Percentiles rank a stretch among this genome's conserved stretches.
These are phyloP conservation scores for Sceloporus undulatus DNA, from an alignment of 2,113 vertebrate genomes.

Conservation along the genomic window DNA sequence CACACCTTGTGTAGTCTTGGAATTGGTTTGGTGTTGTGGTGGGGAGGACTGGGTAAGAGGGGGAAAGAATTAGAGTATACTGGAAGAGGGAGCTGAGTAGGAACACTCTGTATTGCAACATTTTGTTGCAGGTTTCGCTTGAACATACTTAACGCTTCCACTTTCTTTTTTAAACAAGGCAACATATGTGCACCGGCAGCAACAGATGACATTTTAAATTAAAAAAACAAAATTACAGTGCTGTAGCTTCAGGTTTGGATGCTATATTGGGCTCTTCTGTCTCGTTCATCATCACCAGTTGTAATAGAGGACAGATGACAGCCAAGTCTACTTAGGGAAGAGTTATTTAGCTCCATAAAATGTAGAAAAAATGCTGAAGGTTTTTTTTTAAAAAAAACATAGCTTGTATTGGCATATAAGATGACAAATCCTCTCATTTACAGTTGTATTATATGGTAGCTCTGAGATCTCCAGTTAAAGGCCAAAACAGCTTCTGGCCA, in stretches of 20 bases:
- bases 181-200: constrained; percentile 53
- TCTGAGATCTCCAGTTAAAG: background rate
- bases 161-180: constrained; percentile 57
- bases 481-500: background rate
- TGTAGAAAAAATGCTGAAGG: background rate
- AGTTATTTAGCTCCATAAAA: constrained; percentile 5
- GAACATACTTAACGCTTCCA: constrained; percentile 6
- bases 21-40: background rate
- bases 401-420: background rate
- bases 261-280: constrained; percentile 50
- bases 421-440: background rate
- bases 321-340: constrained; percentile 44
- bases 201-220: constrained; percentile 54
- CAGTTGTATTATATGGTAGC: background rate
- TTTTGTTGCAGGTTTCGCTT: background rate
- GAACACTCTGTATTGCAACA: background rate
- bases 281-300: constrained; percentile 28
- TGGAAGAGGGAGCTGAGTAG: background rate
- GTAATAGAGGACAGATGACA: constrained; percentile 56
- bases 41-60: background rate
- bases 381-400: background rate
- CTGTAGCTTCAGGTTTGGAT: constrained; percentile 34
- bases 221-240: constrained; percentile 25
- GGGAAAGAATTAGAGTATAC: background rate
- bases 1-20: background rate